Evolutionary conservation across 2,797 vertebrate genomes (phyloP), one percentile per base, ranked within the genome.

Genomic region (Miichthys miiuy): DNA sequence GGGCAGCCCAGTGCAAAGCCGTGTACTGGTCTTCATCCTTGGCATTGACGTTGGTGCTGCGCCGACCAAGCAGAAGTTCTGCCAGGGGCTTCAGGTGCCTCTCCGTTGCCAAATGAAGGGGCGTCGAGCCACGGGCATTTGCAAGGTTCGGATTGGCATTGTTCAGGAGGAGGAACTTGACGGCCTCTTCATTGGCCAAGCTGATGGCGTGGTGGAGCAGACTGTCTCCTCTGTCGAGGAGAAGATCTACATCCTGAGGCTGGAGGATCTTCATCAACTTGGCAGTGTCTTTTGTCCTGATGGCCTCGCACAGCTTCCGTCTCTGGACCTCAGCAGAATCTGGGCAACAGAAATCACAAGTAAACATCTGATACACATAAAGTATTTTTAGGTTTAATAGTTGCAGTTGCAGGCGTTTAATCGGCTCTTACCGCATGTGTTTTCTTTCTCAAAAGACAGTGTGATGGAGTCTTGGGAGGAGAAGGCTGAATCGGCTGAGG

Each of bases 231-330:
- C 97, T 96, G 0, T 99, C 98, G 4, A 99, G 93, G 8, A 95
- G 93, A 71, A 99, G 94, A 82, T 99, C 97, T 3, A 98, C 97
- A 18, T 99, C 98, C 91, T 99, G 98, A 25, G 98, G 98, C 93
- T 99, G 98, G 41, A 99, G 96, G 87, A 99, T 97, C 95, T 99
- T 99, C 97, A 99, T 98, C 76, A 99, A 92, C 91, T 97, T 97
- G 82, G 95, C 94, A 0, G 96, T 98, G 88, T 99, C 98, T 88
- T 97, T 97, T 0, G 88, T 97, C 63, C 96, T 77, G 74, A 99
- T 96, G 64, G 97, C 98, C 1, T 99, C 98, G 0, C 96, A 96
- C 6, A 99, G 93, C 86, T 99, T 99, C 84, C 95, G 95, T 90
- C 96, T 98, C 91, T 98, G 98, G 71, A 97, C 82, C 65, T 99